These are phyloP conservation scores for Sebastes fasciatus DNA, from an alignment of 2,113 vertebrate genomes.

Conservation along the genomic window DNA sequence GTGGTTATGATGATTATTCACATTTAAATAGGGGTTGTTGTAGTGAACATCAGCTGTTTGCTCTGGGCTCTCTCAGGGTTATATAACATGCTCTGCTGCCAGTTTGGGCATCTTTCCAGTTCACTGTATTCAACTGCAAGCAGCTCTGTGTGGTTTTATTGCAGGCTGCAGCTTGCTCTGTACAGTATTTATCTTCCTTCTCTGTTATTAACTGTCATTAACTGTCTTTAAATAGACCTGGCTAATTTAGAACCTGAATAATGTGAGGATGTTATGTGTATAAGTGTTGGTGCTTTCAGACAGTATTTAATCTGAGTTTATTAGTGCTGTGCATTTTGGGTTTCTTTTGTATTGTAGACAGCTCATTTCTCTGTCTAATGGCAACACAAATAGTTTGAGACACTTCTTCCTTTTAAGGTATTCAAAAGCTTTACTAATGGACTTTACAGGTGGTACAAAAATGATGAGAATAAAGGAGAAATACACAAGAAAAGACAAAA, in stretches of 20 bases:
- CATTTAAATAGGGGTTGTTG: constrained; percentile 1
- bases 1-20: not conserved
- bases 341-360: no score
- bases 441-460: no score
- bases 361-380: no score
- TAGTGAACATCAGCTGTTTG: constrained; percentile 50
- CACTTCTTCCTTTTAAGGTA: not conserved
- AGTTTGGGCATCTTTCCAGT: constrained; percentile 35
- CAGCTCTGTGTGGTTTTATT: not conserved
- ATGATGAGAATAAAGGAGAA: no score
- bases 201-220: not conserved
- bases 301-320: not conserved
- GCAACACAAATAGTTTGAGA: not conserved
- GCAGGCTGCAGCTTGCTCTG: constrained; percentile 13
- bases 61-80: constrained; percentile 45
- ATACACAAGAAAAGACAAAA: no score
- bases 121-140: constrained; percentile 22
- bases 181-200: not conserved
- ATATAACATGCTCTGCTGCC: constrained; percentile 51
- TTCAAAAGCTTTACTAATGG: no score
- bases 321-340: not conserved
- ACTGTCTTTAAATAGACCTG: not conserved
- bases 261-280: not conserved
- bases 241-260: not conserved
- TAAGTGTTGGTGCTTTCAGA: not conserved